These are phyloP conservation scores for Cosmopolites sordidus DNA, from an alignment of 2,888 invertebrate species.

Conservation along the genomic window DNA sequence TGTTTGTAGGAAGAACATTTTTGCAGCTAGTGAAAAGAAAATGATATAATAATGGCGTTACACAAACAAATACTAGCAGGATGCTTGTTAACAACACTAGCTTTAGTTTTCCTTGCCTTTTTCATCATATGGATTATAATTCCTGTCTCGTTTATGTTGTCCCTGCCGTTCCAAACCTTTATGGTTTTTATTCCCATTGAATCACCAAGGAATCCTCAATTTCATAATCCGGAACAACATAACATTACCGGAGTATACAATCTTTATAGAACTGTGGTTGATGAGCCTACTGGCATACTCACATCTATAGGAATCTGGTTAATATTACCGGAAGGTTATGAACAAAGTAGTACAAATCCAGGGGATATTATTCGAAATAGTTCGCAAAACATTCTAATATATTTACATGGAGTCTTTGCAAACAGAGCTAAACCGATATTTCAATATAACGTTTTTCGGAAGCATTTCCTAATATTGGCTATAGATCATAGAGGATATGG, in stretches of 20 bases:
- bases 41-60: no score
- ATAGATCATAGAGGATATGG: slow-evolving; percentile 71
- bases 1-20: no score
- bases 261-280: slow-evolving; percentile 32
- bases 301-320: slow-evolving; percentile 48
- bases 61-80: neutral
- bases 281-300: slow-evolving; percentile 45
- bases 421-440: slow-evolving; percentile 29
- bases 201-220: slow-evolving; percentile 32
- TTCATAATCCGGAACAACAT: slow-evolving; percentile 33
- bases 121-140: slow-evolving; percentile 61
- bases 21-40: no score
- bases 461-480: slow-evolving; percentile 70
- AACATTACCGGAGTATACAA: slow-evolving; percentile 33
- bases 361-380: slow-evolving; percentile 28
- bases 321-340: slow-evolving; percentile 32
- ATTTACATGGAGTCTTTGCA: slow-evolving; percentile 36
- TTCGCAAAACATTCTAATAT: slow-evolving; percentile 29
- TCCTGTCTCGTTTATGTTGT: slow-evolving; percentile 68
- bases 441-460: slow-evolving; percentile 53
- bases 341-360: slow-evolving; percentile 20
- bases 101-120: slow-evolving; percentile 38
- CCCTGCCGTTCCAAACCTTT: slow-evolving; percentile 61
- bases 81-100: slow-evolving; percentile 1
- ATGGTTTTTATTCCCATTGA: slow-evolving; percentile 64